phyloP scores from a whole-genome alignment of 1,140 invertebrate species.

The Anastatus disparis region DNA sequence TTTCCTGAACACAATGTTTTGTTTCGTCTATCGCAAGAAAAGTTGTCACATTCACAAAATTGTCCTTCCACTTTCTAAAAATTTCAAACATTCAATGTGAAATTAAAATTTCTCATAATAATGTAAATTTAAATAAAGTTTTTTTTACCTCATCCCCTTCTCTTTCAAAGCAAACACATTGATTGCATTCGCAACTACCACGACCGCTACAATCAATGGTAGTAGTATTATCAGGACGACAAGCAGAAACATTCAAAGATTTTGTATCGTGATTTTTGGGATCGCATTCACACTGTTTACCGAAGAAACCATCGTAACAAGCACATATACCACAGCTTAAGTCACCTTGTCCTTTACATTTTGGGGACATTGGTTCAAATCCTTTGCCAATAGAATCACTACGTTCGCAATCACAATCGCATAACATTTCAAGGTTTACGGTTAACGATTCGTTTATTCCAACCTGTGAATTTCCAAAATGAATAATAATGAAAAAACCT shows the following conservation, averaged over 20 bases:
- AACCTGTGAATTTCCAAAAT: slow-evolving; percentile 65
- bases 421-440: slow-evolving; percentile 88
- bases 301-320: slow-evolving; percentile 82
- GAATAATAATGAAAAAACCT: no score
- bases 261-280: slow-evolving; percentile 61
- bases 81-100: slow-evolving; percentile 40
- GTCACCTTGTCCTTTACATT: slow-evolving; percentile 76
- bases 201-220: slow-evolving; percentile 78
- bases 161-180: slow-evolving; percentile 76
- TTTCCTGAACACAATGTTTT: slow-evolving; percentile 78
- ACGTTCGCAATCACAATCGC: slow-evolving; percentile 88
- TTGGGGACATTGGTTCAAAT: slow-evolving; percentile 65
- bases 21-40: slow-evolving; percentile 89
- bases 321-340: slow-evolving; percentile 89
- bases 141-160: slow-evolving; percentile 68
- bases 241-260: slow-evolving; percentile 70
- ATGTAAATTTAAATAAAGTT: background rate
- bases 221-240: slow-evolving; percentile 78
- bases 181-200: slow-evolving; percentile 84
- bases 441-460: slow-evolving; percentile 88
- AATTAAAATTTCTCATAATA: background rate
- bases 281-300: slow-evolving; percentile 88
- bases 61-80: slow-evolving; percentile 78
- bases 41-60: slow-evolving; percentile 96
- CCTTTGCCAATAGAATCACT: slow-evolving; percentile 58